Evolutionary conservation across 92 coral and sea anemone genomes (phyloP).

Genomic region (Epizoanthus fatuus): DNA sequence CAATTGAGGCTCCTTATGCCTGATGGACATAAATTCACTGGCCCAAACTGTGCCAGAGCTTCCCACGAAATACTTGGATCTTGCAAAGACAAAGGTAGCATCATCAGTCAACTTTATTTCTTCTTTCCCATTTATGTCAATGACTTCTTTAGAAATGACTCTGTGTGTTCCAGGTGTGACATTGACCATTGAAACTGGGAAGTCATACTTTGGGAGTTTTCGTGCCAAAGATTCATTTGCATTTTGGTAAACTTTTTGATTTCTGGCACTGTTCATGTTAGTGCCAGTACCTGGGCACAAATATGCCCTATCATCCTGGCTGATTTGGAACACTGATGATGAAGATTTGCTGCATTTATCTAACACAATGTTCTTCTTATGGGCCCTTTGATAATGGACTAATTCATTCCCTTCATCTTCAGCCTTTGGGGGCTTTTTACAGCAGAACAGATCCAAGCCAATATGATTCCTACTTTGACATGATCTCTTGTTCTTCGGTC

Average conservation of each 20-base stretch:
- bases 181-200: slow-evolving; percentile 6
- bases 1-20: no score
- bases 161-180: slow-evolving; percentile 13
- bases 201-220: neutral
- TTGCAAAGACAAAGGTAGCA: slow-evolving; percentile 2
- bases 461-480: slow-evolving; percentile 2
- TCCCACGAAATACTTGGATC: slow-evolving; percentile 16
- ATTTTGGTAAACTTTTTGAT: neutral
- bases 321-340: neutral
- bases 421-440: slow-evolving; percentile 29
- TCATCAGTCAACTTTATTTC: neutral
- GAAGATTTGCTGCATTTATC: slow-evolving; percentile 6
- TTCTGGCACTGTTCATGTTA: slow-evolving; percentile 2
- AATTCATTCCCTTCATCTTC: slow-evolving; percentile 16
- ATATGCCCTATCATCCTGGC: slow-evolving; percentile 7
- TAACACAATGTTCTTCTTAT: slow-evolving; percentile 24
- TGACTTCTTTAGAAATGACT: slow-evolving; percentile 3
- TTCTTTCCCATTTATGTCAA: slow-evolving; percentile 1
- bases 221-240: neutral
- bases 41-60: slow-evolving; percentile 1
- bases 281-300: slow-evolving; percentile 19
- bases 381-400: slow-evolving; percentile 26
- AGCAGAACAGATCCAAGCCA: slow-evolving; percentile 25
- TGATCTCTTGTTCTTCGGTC: neutral
- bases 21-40: no score